Percentiles rank a stretch among this genome's conserved stretches.
Evolutionary conservation across 2,113 vertebrate genomes (phyloP).

Genomic region (Pteropus alecto): DNA sequence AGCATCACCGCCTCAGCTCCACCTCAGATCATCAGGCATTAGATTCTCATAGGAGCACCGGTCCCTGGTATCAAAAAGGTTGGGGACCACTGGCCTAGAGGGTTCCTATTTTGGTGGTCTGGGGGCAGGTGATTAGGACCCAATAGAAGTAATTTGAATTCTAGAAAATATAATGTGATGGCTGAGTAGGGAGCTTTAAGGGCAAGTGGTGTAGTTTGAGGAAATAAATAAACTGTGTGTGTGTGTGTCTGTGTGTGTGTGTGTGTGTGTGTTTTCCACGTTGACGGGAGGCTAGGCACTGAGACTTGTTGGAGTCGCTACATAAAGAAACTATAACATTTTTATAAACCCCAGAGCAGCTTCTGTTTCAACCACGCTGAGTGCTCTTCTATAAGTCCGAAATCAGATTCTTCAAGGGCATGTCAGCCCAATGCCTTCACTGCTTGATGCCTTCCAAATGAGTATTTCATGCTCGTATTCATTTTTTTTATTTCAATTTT

Average conservation of each 20-base stretch:
- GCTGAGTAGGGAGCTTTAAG: neutral
- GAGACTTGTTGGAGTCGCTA: neutral
- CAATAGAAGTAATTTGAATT: neutral
- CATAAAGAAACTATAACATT: neutral
- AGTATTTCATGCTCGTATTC: neutral
- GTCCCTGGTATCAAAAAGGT: no score
- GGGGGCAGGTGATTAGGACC: neutral
- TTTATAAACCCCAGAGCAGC: neutral
- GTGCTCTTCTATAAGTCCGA: neutral
- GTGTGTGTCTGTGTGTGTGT: no score
- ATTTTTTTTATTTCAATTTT: neutral
- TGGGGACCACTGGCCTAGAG: no score
- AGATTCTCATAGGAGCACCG: no score
- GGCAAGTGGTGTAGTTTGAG: neutral
- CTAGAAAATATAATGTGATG: neutral
- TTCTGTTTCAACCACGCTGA: neutral
- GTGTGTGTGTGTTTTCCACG: neutral
- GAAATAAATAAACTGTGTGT: neutral
- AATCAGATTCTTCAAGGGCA: neutral
- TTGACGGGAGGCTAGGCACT: neutral
- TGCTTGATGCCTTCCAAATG: neutral
- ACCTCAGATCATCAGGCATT: no score
- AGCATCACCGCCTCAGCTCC: no score
- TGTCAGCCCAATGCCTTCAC: neutral
- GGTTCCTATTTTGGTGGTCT: neutral